These are phyloP conservation scores for Vultur gryphus DNA, from an alignment of 2,797 vertebrate genomes.

Conservation along the genomic window DNA sequence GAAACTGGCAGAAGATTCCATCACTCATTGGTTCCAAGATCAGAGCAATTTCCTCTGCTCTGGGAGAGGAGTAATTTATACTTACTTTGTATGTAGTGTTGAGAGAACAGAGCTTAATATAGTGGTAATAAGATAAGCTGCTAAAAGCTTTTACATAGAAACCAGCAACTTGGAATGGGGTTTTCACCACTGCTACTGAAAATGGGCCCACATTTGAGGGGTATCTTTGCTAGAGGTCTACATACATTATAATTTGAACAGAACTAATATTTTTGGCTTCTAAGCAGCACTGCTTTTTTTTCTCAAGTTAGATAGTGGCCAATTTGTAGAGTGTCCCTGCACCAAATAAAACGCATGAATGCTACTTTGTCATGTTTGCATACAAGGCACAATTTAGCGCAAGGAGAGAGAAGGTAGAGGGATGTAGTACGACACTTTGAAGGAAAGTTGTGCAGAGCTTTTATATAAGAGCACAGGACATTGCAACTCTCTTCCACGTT, in stretches of 20 bases:
- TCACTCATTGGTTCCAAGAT: background rate
- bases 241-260: background rate
- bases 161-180: background rate
- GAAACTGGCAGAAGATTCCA: background rate
- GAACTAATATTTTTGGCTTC: background rate
- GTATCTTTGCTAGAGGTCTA: background rate
- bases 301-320: background rate
- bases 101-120: background rate
- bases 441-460: background rate
- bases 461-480: background rate
- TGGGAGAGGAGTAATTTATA: background rate
- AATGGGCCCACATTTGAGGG: background rate
- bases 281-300: background rate
- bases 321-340: background rate
- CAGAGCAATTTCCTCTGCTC: background rate
- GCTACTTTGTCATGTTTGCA: background rate
- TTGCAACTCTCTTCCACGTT: background rate
- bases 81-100: background rate
- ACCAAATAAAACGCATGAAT: background rate
- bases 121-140: slow-evolving; percentile 2
- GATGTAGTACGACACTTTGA: background rate
- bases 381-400: background rate
- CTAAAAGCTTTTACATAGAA: slow-evolving; percentile 11
- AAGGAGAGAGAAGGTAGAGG: background rate
- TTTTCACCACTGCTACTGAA: background rate